Evolutionary conservation across 1,140 invertebrate species (phyloP), one percentile per base, ranked within the genome.

Genomic region (Lordiphosa stackelbergi): DNA sequence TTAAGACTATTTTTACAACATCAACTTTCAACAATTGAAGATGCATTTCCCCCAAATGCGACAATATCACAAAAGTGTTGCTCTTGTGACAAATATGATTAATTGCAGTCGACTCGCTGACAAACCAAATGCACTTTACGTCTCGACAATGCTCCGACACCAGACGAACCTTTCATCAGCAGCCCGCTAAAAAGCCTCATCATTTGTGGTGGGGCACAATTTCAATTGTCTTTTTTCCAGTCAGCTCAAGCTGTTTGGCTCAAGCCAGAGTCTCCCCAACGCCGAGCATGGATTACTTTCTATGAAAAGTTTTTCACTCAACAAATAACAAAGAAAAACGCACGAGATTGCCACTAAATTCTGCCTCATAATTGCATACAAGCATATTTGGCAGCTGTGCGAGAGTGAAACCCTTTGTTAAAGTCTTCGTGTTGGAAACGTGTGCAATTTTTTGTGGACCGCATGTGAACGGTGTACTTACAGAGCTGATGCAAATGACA

Each of bases 321-420:
- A 55, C 34, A 54, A 53, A 48, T 60, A 45, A 54, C 45, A 57
- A 46, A 51, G 49, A 65, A 65, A 69, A 35, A 52, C 53, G 47
- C 47, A 53, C 42, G 36, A 53, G 66, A 59, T 52, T 69, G 37
- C 45, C 61, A 40, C 55, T 52, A 47, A 60, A 65, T 65, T 69
- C 55, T 69, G 55, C 61, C 41, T 34, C 46, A 55, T 49, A 55
- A 55, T 56, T 61, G 51, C 12, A 36, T 38, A 40, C n/a, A 41
- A 9, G 22, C 53, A 4, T 3, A 31, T 55, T 12, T 55, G 42
- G 12, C 24, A 35, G 11, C 38, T 22, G 19, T 8, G n/a, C 10
- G 31, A 16, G 9, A 16, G 28, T 40, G 12, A 24, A 19, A 35
- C 12, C 45, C 43, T 43, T n/a, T 22, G 7, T 28, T 7, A 7